Conservation (phyloP, 1,140 invertebrate species). For the Metopolophium dirhodum region DNA sequence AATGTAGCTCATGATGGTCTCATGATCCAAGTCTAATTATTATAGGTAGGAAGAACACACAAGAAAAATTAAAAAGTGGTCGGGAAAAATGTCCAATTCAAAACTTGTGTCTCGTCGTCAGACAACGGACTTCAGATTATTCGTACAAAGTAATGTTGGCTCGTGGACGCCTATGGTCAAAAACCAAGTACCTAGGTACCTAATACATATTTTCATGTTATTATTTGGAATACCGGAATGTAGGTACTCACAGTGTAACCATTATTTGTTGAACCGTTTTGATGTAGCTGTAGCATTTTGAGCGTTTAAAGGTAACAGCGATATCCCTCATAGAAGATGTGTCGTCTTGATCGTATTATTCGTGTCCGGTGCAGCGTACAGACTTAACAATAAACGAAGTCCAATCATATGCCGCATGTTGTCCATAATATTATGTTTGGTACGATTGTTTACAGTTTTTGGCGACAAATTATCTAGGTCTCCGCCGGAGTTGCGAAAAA, state of each 20-base stretch:
- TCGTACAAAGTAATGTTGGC: background rate
- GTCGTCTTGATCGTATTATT: background rate
- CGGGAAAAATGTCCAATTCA: too few relatives aligned
- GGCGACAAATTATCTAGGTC: conserved; percentile 3
- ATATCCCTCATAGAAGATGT: background rate
- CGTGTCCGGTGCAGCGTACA: background rate
- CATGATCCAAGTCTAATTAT: background rate
- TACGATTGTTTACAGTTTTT: conserved; percentile 26
- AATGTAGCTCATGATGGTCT: background rate
- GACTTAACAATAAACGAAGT: background rate
- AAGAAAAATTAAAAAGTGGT: too few relatives aligned
- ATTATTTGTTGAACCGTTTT: conserved; percentile 29
- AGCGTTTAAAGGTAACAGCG: background rate
- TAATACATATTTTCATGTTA: background rate
- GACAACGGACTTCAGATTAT: background rate
- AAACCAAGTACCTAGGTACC: background rate
- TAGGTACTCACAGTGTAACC: conserved; percentile 35
- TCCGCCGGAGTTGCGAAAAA: background rate
- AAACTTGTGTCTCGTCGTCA: too few relatives aligned
- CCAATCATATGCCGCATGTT: background rate
- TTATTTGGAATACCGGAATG: background rate
- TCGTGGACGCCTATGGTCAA: background rate
- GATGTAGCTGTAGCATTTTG: conserved; percentile 42
- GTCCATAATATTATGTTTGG: background rate
- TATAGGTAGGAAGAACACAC: too few relatives aligned